Evolutionary conservation across 2,888 invertebrate species (phyloP).

Genomic region (Alentia gelatinosa): DNA sequence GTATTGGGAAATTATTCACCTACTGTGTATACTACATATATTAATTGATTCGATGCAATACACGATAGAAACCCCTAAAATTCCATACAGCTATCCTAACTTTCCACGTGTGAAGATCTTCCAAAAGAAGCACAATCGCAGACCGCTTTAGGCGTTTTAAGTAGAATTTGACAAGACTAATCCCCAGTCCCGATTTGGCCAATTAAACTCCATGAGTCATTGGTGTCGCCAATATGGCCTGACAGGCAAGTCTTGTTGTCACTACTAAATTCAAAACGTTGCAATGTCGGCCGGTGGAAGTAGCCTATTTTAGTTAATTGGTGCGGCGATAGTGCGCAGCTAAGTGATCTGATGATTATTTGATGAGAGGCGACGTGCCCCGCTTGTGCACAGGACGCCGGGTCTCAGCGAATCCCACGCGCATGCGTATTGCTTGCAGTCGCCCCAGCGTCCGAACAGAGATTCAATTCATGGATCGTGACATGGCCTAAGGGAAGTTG

Average conservation of each 20-base stretch:
- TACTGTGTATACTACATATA: too few relatives aligned
- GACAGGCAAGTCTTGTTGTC: neutral
- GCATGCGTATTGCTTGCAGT: too few relatives aligned
- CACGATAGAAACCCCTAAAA: too few relatives aligned
- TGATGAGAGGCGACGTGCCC: neutral
- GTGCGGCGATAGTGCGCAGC: neutral
- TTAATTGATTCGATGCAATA: too few relatives aligned
- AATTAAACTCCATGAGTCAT: neutral
- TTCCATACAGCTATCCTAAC: too few relatives aligned
- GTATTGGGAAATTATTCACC: too few relatives aligned
- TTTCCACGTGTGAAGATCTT: too few relatives aligned
- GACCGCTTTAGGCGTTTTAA: too few relatives aligned
- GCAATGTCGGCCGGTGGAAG: neutral
- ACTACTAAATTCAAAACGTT: neutral
- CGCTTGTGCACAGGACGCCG: neutral
- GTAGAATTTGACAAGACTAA: too few relatives aligned
- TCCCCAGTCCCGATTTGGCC: too few relatives aligned
- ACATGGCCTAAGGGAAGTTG: neutral
- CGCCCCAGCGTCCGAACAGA: neutral
- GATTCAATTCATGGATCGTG: neutral
- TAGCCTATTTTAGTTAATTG: neutral
- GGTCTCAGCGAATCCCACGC: too few relatives aligned
- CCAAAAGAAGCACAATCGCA: too few relatives aligned
- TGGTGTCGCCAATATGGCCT: neutral
- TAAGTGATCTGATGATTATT: slow-evolving; percentile 1